Evolutionary conservation across 1,140 invertebrate genomes (phyloP).

Genomic region (Apis laboriosa): DNA sequence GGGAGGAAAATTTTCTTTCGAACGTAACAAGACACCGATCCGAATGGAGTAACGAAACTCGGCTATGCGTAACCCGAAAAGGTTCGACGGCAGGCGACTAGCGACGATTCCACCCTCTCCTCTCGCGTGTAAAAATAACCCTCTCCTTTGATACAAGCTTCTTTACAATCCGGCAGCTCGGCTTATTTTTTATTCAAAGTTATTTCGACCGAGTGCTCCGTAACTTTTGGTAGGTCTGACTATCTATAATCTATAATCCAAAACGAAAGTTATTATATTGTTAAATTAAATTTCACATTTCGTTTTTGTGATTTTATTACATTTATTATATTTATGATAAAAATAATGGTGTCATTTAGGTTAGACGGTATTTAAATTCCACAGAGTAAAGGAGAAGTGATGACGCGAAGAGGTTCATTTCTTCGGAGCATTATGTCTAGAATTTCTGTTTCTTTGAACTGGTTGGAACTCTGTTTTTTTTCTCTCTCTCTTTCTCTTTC

Average conservation of each 20-base stretch:
- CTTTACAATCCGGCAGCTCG: slow-evolving; percentile 50
- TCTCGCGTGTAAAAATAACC: slow-evolving; percentile 77
- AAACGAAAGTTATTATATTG: too few species aligned
- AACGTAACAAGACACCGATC: slow-evolving; percentile 75
- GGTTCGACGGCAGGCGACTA: slow-evolving; percentile 65
- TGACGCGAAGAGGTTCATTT: neutral
- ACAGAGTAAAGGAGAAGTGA: neutral
- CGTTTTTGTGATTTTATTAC: neutral
- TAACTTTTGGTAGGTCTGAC: neutral
- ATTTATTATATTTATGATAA: neutral
- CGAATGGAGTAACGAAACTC: slow-evolving; percentile 58
- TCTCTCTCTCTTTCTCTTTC: slow-evolving; percentile 45
- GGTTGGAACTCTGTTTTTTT: slow-evolving; percentile 24
- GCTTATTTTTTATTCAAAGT: slow-evolving; percentile 31
- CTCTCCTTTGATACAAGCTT: slow-evolving; percentile 59
- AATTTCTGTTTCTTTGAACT: slow-evolving; percentile 53
- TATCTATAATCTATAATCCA: neutral
- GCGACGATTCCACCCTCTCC: slow-evolving; percentile 56
- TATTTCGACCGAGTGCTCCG: neutral
- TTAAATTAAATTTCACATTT: neutral
- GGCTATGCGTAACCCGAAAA: slow-evolving; percentile 77
- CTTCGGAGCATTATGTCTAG: slow-evolving; percentile 42
- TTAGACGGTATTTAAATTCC: neutral
- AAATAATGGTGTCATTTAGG: neutral
- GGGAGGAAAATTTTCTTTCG: slow-evolving; percentile 22